Conservation (phyloP, 1,140 invertebrate species). For the Macrotrachela quadricornifera region DNA sequence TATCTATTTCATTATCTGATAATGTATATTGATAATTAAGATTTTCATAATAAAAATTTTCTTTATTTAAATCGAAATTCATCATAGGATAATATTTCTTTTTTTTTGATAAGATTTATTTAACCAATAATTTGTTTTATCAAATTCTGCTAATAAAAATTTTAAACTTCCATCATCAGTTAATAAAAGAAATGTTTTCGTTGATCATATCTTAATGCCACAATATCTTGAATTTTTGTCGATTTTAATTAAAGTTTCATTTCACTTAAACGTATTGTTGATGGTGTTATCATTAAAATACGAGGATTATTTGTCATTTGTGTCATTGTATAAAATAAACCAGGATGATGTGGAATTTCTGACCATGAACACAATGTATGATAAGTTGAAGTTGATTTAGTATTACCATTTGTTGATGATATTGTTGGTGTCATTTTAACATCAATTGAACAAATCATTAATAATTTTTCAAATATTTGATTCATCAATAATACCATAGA, state of each 20-base stretch:
- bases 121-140: conserved; percentile 35
- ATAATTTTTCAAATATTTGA: conserved; percentile 47
- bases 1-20: too few species aligned
- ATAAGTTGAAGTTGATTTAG: conserved; percentile 18
- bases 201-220: conserved; percentile 67
- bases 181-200: conserved; percentile 67
- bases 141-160: conserved; percentile 43
- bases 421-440: conserved; percentile 21
- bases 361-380: conserved; percentile 88
- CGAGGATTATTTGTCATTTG: conserved; percentile 76
- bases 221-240: conserved; percentile 65
- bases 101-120: background rate
- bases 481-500: conserved; percentile 21
- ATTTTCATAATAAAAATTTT: too few species aligned
- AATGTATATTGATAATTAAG: too few species aligned
- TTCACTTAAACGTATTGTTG: conserved; percentile 65
- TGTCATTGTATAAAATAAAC: conserved; percentile 67
- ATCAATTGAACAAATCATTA: conserved; percentile 12
- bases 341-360: conserved; percentile 77
- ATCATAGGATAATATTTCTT: too few species aligned
- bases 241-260: conserved; percentile 45
- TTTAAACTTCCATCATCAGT: conserved; percentile 86
- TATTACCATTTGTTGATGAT: conserved; percentile 14
- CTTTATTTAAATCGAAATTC: too few species aligned
- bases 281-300: conserved; percentile 71